Evolutionary conservation across 1,140 invertebrate species (phyloP).

Genomic region (Macrobrachium nipponense): DNA sequence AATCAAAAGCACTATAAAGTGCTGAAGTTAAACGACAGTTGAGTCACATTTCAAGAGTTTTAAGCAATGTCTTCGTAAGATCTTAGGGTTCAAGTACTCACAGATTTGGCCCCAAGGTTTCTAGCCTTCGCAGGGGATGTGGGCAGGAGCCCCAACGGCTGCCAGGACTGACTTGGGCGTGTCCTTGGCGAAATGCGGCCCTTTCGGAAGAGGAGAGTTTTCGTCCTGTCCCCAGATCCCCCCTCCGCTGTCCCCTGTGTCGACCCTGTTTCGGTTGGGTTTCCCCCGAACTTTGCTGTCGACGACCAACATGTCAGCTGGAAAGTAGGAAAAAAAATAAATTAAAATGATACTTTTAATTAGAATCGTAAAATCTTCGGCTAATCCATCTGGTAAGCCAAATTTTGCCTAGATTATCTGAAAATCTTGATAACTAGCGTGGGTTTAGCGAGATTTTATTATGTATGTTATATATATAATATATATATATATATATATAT

Average conservation of each 20-base stretch:
- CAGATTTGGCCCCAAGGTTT: slow-evolving; percentile 56
- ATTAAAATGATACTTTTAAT: not conserved
- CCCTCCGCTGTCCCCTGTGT: not conserved
- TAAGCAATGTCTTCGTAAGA: no score
- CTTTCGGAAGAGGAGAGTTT: slow-evolving; percentile 38
- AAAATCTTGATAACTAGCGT: no score
- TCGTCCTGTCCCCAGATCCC: slow-evolving; percentile 19
- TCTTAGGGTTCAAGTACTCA: no score
- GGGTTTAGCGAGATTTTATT: no score
- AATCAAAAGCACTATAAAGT: no score
- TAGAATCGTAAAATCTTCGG: no score
- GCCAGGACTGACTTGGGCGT: slow-evolving; percentile 52
- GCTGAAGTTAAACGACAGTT: no score
- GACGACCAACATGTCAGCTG: slow-evolving; percentile 26
- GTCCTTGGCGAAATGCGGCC: slow-evolving; percentile 58
- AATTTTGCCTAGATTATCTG: no score
- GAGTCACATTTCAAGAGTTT: no score
- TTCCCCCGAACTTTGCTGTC: slow-evolving; percentile 31
- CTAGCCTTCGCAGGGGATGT: slow-evolving; percentile 60
- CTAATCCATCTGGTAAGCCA: no score
- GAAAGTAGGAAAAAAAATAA: not conserved
- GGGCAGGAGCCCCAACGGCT: slow-evolving; percentile 55
- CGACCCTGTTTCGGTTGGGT: slow-evolving; percentile 1
- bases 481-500: no score
- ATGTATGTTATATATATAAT: no score